Base-by-base conservation (phyloP, 2,797 vertebrate species). In the Myioborus miniatus region DNA sequence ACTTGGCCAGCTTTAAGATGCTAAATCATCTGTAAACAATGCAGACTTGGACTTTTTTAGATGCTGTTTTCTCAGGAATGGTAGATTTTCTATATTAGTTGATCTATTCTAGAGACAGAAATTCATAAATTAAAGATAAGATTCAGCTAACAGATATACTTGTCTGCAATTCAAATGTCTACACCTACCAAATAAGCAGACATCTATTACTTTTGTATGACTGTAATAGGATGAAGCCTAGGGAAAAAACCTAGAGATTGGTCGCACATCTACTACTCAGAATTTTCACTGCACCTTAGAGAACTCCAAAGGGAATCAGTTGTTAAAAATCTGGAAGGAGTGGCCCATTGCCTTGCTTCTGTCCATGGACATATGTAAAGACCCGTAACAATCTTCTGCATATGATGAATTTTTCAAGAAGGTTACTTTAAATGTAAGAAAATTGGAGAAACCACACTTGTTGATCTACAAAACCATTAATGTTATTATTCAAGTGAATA, bases 1-100 rank as follows among this genome's bases (percentile, higher is more conserved):
- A 26, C 27, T 82, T 53, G 75, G 11, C 59, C 49, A 83, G 34
- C 11, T 84, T 60, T 64, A 92, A 62, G 52, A 77, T 80, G 52
- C 47, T 93, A 70, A 77, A 77, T 85, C 37, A 60, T 55, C 79
- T 80, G 36, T 77, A 88, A 94, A 53, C 49, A 91, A 22, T 83
- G 22, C 19, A 83, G 27, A 81, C 12, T 19, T 71, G 17, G 12
- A 5, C 16, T 58, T 56, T 70, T 90, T 65, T 26, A 76, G 27
- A 47, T 32, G 26, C 10, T 50, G 1, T 74, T 77, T 34, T 80
- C 52, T 85, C 11, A 74, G 44, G 52, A 85, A 52, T 70, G 36
- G 32, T 63, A 80, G 24, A 34, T 77, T 89, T 68, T 69, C 56
- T 84, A 1, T 71, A 44, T 64, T 70, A 69, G 30, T 43, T 94